Conservation (phyloP, 2,888 invertebrate genomes). For the Oscheius sp. region DNA sequence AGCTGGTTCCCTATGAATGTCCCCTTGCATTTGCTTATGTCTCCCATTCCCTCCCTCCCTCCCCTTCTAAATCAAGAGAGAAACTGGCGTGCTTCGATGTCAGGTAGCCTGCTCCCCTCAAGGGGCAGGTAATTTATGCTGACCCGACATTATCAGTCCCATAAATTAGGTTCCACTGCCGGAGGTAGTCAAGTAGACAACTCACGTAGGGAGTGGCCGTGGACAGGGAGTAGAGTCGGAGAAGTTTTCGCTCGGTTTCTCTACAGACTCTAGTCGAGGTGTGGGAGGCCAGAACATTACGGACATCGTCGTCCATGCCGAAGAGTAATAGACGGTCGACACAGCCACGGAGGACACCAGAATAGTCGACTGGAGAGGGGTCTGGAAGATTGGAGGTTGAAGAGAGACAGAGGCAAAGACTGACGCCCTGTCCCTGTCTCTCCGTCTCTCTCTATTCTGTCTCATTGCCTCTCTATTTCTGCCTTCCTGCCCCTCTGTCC, state of each 20-base stretch:
- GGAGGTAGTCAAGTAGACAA: slow-evolving; percentile 2
- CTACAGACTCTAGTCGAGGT: slow-evolving; percentile 48
- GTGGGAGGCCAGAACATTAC: slow-evolving; percentile 43
- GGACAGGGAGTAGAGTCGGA: slow-evolving; percentile 58
- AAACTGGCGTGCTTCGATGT: slow-evolving; percentile 4
- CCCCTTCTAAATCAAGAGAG: slow-evolving; percentile 2
- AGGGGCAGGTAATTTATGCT: slow-evolving; percentile 33
- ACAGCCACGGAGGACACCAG: slow-evolving; percentile 60
- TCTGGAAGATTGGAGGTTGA: slow-evolving; percentile 3
- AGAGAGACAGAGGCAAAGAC: not conserved
- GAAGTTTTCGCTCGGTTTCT: slow-evolving; percentile 60
- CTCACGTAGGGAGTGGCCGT: slow-evolving; percentile 58
- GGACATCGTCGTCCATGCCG: slow-evolving; percentile 65
- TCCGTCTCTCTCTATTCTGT: slow-evolving; percentile 1
- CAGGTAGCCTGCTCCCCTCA: not conserved
- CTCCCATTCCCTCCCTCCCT: not conserved
- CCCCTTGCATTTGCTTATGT: slow-evolving; percentile 27
- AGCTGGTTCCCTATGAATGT: slow-evolving; percentile 28
- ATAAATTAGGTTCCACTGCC: slow-evolving; percentile 21
- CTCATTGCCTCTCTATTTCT: not conserved
- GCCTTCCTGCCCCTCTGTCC: too few relatives aligned
- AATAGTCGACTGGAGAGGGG: slow-evolving; percentile 19
- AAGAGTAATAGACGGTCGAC: slow-evolving; percentile 65
- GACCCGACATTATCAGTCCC: slow-evolving; percentile 32
- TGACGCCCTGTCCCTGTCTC: not conserved